phyloP scores from a whole-genome alignment of 2,888 invertebrate genomes.

The Plebejus argus region DNA sequence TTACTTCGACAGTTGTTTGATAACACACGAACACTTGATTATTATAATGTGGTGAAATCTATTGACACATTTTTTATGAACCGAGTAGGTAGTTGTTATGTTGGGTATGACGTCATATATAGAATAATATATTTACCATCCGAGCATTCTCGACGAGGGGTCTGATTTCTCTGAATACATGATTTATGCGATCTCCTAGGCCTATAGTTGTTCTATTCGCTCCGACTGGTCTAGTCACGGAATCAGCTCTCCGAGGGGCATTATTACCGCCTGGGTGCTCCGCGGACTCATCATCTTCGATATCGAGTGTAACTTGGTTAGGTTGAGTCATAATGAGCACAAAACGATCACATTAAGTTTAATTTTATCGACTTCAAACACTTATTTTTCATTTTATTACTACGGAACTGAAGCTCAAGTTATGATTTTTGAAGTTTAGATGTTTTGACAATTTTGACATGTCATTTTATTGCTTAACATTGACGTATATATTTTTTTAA shows the following conservation, averaged over 20 bases:
- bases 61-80: neutral
- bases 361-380: neutral
- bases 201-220: constrained; percentile 64
- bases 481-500: neutral
- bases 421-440: constrained; percentile 38
- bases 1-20: neutral
- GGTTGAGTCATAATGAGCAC: constrained; percentile 62
- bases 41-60: constrained; percentile 6
- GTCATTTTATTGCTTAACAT: neutral
- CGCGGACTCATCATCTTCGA: constrained; percentile 61
- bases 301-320: constrained; percentile 70
- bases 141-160: constrained; percentile 84
- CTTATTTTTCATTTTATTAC: constrained; percentile 22
- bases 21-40: neutral
- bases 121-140: constrained; percentile 57
- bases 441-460: neutral
- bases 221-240: constrained; percentile 57
- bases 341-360: constrained; percentile 33
- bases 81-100: constrained; percentile 6
- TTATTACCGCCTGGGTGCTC: constrained; percentile 59
- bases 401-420: constrained; percentile 47
- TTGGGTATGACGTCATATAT: constrained; percentile 37
- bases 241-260: constrained; percentile 61
- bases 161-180: constrained; percentile 82
- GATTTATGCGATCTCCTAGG: constrained; percentile 69